Evolutionary conservation across 2,113 vertebrate genomes (phyloP), one percentile per base, ranked within the genome.

Genomic region (Austrofundulus limnaeus): DNA sequence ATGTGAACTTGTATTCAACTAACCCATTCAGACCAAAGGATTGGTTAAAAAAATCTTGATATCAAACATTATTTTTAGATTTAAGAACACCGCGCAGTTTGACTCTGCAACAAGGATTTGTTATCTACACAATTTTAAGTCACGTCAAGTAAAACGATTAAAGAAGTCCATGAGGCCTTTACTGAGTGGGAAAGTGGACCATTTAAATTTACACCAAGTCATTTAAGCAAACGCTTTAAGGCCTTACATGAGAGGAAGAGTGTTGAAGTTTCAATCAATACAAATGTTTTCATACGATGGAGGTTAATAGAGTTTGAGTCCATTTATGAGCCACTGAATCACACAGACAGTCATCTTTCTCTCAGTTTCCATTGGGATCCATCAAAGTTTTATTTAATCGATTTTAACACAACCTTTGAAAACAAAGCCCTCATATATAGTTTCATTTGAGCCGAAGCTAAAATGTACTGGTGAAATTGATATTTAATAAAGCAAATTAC

Each of bases 321-420:
- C 57, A 25, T 61, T 53, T 57, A 41, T 43, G 66, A 80, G 58
- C 39, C 34, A 1, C 4, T 49, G 48, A 55, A 28, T 41, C 62
- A 67, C 34, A 64, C 53, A 63, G 66, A n/a, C 25, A 28, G 7
- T 45, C n/a, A 46, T 78, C 53, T 47, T 80, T 51, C 41, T 47
- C 17, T 42, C 34, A 16, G 19, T 39, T 48, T 61, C 25, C 16
- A 6, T 15, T 53, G 46, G 53, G 52, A 66, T 46, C 42, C 43
- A 79, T 55, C 46, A 67, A 56, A 59, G 17, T 72, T 24, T 70
- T 12, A 74, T 60, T 61, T 58, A 46, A 61, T 17, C 24, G 21
- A n/a, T 17, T 66, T 54, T 58, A 61, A 61, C n/a, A n/a, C n/a
- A n/a, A n/a, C n/a, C n/a, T n/a, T n/a, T n/a, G n/a, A 34, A 59